Evolutionary conservation across 2,888 invertebrate species (phyloP).

Genomic region (Synanthedon formicaeformis): DNA sequence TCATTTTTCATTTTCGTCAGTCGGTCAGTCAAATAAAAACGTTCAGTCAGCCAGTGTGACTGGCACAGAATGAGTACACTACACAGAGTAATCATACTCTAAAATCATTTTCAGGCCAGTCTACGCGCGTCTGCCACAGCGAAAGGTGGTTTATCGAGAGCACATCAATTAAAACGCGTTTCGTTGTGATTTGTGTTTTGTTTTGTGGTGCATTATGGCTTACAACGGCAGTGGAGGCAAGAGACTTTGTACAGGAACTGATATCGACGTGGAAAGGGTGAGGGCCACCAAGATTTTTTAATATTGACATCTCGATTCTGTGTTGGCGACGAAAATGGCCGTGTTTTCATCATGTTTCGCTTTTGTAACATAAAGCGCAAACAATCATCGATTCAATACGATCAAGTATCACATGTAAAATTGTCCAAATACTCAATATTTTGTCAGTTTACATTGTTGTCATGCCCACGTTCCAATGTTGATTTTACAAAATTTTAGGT

Average conservation of each 20-base stretch:
- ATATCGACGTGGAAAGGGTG: slow-evolving; percentile 66
- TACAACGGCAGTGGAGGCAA: slow-evolving; percentile 77
- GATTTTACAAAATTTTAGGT: slow-evolving; percentile 58
- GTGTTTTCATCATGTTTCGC: slow-evolving; percentile 59
- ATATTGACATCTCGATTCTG: slow-evolving; percentile 31
- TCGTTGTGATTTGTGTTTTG: slow-evolving; percentile 66
- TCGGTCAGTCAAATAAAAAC: not conserved
- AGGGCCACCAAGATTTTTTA: slow-evolving; percentile 22
- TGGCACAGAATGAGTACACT: too few species aligned
- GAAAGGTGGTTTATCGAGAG: slow-evolving; percentile 21
- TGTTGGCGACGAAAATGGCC: slow-evolving; percentile 55
- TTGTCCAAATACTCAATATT: not conserved
- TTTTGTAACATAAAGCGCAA: slow-evolving; percentile 11
- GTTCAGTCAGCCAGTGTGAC: too few species aligned
- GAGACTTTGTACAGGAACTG: slow-evolving; percentile 65
- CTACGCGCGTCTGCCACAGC: slow-evolving; percentile 39
- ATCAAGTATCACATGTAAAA: too few species aligned
- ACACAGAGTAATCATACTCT: too few species aligned
- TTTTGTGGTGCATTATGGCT: slow-evolving; percentile 77
- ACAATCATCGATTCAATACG: not conserved
- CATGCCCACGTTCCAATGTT: slow-evolving; percentile 54
- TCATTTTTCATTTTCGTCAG: too few species aligned
- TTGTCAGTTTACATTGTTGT: slow-evolving; percentile 18
- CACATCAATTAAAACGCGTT: slow-evolving; percentile 39
- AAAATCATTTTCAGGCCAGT: slow-evolving; percentile 50